These are phyloP conservation scores for Meteorus colon DNA, from an alignment of 2,888 invertebrate species.

Conservation along the genomic window DNA sequence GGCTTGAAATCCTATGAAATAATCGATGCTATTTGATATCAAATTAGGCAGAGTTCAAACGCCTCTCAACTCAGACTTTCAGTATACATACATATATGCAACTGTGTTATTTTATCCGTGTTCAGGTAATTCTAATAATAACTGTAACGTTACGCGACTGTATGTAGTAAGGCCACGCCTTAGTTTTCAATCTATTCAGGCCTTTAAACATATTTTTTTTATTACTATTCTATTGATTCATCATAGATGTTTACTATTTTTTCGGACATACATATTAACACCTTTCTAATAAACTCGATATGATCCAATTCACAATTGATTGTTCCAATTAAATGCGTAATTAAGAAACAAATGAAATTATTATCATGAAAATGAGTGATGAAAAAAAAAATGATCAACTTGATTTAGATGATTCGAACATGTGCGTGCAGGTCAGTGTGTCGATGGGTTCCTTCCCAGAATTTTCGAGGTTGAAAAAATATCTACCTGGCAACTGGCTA, in stretches of 20 bases:
- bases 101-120: constrained; percentile 37
- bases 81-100: constrained; percentile 12
- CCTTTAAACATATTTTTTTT: constrained; percentile 2
- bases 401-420: constrained; percentile 7
- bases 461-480: constrained; percentile 31
- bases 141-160: constrained; percentile 33
- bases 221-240: background rate
- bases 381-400: background rate
- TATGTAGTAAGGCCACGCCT: constrained; percentile 37
- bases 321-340: background rate
- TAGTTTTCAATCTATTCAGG: constrained; percentile 24
- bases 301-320: background rate
- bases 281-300: background rate
- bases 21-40: background rate
- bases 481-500: constrained; percentile 39
- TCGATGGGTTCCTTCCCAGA: constrained; percentile 37
- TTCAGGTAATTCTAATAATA: constrained; percentile 37
- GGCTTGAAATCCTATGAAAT: background rate
- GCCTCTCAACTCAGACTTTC: background rate
- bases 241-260: background rate
- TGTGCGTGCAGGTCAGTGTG: constrained; percentile 37
- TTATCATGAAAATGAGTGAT: no score
- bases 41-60: constrained; percentile 14
- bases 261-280: background rate
- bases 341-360: background rate